Conservation (phyloP, 2,888 invertebrate genomes). For the Syrphus vitripennis region DNA sequence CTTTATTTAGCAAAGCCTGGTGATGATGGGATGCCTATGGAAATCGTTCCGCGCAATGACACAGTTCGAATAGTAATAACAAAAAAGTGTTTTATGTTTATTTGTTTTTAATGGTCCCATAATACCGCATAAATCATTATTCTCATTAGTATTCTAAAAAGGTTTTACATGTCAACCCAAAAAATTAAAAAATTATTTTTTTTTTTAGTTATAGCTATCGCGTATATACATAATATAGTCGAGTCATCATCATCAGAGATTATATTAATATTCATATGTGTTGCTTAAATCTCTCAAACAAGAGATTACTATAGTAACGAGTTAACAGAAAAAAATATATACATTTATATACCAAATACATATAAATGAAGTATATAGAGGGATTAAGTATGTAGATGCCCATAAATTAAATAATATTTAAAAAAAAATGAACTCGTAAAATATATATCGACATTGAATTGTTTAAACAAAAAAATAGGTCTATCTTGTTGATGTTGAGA, state of each 20-base stretch:
- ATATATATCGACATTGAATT: conserved; percentile 32
- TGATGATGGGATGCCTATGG: neutral
- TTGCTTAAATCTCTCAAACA: conserved; percentile 49
- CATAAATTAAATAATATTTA: conserved; percentile 22
- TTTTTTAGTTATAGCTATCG: no score
- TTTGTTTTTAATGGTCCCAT: conserved; percentile 75
- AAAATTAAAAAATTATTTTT: conserved; percentile 66
- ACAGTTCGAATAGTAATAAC: conserved; percentile 69
- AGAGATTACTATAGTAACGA: conserved; percentile 33
- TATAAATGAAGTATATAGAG: neutral
- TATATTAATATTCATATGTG: conserved; percentile 66
- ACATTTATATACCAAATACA: neutral
- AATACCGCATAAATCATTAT: conserved; percentile 75
- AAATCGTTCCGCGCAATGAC: conserved; percentile 66
- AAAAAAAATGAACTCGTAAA: conserved; percentile 32
- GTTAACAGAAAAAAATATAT: conserved; percentile 16
- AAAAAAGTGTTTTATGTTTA: conserved; percentile 74
- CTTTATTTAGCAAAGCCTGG: conserved; percentile 40
- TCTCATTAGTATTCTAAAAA: conserved; percentile 71
- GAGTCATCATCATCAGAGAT: conserved; percentile 62
- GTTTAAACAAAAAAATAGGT: neutral
- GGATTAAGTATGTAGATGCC: conserved; percentile 10
- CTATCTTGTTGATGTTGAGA: neutral
- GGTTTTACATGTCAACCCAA: conserved; percentile 68
- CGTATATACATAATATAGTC: no score